Evolutionary conservation across 2,888 invertebrate genomes (phyloP), one percentile per base, ranked within the genome.

Genomic region (Heliconius erato): DNA sequence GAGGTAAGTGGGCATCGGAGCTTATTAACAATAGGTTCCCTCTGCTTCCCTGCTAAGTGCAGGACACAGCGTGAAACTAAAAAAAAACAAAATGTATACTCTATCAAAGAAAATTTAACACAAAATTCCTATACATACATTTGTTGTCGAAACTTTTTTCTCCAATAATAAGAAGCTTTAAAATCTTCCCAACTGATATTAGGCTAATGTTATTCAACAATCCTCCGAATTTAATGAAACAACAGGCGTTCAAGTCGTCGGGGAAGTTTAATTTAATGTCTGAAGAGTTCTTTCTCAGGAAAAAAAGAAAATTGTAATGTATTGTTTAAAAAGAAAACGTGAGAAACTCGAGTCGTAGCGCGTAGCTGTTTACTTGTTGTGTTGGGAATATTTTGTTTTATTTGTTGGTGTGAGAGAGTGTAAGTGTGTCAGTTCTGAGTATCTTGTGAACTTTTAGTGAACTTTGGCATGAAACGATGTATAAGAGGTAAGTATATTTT

Each of bases 131-230:
- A 35, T 35, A 35, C 4, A 35, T 77, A 81, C 11, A 28, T 81
- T 77, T 63, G 32, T 71, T 76, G 26, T 68, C 44, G 28, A 28
- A 81, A 81, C 77, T 77, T 71, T 81, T 67, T 59, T 71, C 63
- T 69, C 26, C 28, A 63, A 77, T 80, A 77, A 69, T 59, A 81
- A 77, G 81, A n/a, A 68, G 77, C 77, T 77, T 77, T 67, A 82
- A 79, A 79, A 82, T 32, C 65, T 77, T 81, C 68, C 32, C 81
- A 77, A 77, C 82, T 79, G 82, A 74, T 79, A 82, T 82, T 79
- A 79, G 54, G 65, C 16, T 82, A 82, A 82, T 82, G 63, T 74
- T 82, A 79, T 82, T 79, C 82, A 79, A 65, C 79, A 54, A 79
- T 72, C 65, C 67, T 32, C 79, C 44, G 74, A 82, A 79, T 82